These are phyloP conservation scores for Tinamus major DNA, from an alignment of 2,797 vertebrate species.

Conservation along the genomic window DNA sequence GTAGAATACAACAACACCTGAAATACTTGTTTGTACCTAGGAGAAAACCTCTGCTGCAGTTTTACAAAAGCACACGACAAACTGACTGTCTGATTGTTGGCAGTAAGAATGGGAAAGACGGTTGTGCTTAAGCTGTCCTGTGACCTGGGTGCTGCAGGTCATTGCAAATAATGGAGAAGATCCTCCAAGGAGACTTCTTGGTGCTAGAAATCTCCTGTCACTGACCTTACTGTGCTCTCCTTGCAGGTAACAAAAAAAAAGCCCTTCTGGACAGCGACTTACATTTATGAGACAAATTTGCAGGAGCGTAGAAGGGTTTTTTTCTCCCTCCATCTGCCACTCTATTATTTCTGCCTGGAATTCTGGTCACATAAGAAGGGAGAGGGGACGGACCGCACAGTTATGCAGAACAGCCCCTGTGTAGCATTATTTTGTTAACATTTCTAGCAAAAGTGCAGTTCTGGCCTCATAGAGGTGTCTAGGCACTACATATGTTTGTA, in stretches of 20 bases:
- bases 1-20: neutral
- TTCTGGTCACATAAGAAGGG: neutral
- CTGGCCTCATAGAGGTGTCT: neutral
- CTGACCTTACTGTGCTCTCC: neutral
- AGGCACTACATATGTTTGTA: neutral
- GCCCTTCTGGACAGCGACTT: neutral
- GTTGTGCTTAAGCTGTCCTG: neutral
- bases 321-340: neutral
- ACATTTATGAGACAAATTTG: neutral
- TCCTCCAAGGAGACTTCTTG: neutral
- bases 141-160: neutral
- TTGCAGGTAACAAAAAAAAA: neutral
- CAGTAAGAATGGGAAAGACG: neutral
- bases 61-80: neutral
- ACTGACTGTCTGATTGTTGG: neutral
- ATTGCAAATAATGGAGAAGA: neutral
- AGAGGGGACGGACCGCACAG: accelerated
- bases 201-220: neutral
- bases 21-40: neutral
- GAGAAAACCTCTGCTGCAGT: neutral
- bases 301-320: neutral
- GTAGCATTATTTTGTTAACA: neutral
- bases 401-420: neutral
- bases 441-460: neutral
- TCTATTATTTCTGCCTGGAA: neutral